Evolutionary conservation across 2,888 invertebrate species (phyloP).

Genomic region (Pachydiplax longipennis): DNA sequence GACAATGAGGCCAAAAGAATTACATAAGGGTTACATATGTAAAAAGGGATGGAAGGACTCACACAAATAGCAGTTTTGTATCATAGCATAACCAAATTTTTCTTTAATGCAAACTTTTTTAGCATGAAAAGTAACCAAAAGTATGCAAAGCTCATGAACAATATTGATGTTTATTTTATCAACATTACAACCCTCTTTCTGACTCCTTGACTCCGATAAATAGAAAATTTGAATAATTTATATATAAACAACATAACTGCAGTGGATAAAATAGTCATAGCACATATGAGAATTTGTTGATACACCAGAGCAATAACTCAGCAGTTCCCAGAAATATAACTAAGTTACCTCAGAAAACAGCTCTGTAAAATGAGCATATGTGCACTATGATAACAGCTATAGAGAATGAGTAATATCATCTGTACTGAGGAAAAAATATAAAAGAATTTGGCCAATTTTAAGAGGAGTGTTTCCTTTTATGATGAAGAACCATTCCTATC

Average conservation of each 20-base stretch:
- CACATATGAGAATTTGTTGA: background rate
- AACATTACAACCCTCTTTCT: background rate
- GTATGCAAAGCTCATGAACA: background rate
- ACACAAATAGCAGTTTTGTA: background rate
- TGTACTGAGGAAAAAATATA: too few relatives aligned
- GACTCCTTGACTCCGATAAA: background rate
- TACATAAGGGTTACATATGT: background rate
- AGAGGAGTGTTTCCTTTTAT: too few relatives aligned
- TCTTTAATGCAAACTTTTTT: background rate
- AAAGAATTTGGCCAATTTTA: too few relatives aligned
- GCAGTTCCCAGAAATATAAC: background rate
- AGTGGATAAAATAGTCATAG: background rate
- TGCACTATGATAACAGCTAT: too few relatives aligned
- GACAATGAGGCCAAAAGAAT: background rate
- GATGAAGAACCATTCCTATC: too few relatives aligned
- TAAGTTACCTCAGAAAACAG: too few relatives aligned
- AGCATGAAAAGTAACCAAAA: background rate
- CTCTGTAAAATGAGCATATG: too few relatives aligned
- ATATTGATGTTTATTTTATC: background rate
- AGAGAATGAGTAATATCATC: too few relatives aligned
- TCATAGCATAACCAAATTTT: background rate
- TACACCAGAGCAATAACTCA: background rate
- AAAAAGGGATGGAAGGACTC: background rate
- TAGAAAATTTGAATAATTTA: background rate
- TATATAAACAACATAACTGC: background rate